Conservation (phyloP, 1,140 invertebrate species). For the Heliothis subflexa region DNA sequence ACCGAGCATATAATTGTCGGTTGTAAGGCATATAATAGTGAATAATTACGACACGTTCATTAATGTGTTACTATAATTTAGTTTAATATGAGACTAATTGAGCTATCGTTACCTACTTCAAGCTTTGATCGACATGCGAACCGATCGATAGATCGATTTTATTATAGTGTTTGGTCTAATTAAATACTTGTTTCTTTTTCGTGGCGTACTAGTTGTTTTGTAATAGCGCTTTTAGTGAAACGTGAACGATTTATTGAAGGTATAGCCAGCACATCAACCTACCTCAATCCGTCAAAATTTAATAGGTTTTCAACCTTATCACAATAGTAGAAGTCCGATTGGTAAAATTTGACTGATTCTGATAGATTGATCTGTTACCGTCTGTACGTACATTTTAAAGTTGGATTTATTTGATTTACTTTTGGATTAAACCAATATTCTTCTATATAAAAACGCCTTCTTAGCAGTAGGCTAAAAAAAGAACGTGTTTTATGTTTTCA, state of each 20-base stretch:
- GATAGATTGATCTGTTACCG: too few relatives aligned
- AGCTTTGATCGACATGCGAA: conserved; percentile 35
- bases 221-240: background rate
- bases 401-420: background rate
- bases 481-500: too few relatives aligned
- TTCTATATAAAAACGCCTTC: too few relatives aligned
- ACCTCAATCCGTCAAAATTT: too few relatives aligned
- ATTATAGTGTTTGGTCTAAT: conserved; percentile 25
- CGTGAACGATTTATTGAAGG: background rate
- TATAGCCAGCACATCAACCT: too few relatives aligned
- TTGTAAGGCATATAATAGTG: conserved; percentile 13
- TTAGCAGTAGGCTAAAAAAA: too few relatives aligned
- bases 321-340: too few relatives aligned
- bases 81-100: conserved; percentile 37
- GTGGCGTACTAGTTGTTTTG: background rate
- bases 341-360: too few relatives aligned
- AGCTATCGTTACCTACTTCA: conserved; percentile 34
- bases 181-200: conserved; percentile 33
- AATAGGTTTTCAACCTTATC: too few relatives aligned
- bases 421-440: background rate
- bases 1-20: conserved; percentile 22
- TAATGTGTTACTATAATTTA: conserved; percentile 39
- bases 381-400: background rate
- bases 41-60: conserved; percentile 32
- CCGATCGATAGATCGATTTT: conserved; percentile 11